Evolutionary conservation across 1,140 invertebrate genomes (phyloP).

Genomic region (Phymastichus coffea): DNA sequence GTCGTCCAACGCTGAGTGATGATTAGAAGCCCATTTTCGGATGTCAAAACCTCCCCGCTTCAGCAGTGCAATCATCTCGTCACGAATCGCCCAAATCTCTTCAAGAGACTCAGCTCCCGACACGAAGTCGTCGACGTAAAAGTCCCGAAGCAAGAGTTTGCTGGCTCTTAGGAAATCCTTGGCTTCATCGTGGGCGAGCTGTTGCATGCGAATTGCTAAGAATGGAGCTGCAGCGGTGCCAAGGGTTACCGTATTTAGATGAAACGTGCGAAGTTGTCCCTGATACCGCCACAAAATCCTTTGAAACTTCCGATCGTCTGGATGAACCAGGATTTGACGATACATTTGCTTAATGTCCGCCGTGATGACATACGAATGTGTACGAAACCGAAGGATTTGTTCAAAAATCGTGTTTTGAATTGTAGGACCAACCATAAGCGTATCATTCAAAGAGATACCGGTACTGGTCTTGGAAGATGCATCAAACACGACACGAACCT

Average conservation of each 20-base stretch:
- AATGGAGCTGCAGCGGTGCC: slow-evolving; percentile 46
- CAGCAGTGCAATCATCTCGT: slow-evolving; percentile 12
- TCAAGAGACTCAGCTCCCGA: slow-evolving; percentile 3
- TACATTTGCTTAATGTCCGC: slow-evolving; percentile 47
- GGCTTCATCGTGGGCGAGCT: slow-evolving; percentile 36
- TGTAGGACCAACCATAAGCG: slow-evolving; percentile 1
- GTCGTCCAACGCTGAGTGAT: neutral
- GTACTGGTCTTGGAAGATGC: neutral
- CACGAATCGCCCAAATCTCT: neutral
- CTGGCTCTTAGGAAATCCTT: slow-evolving; percentile 22
- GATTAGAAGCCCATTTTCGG: too few species aligned
- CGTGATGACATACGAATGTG: too few species aligned
- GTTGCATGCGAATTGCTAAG: slow-evolving; percentile 35
- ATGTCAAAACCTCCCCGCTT: slow-evolving; percentile 10
- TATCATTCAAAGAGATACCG: too few species aligned
- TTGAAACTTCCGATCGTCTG: too few species aligned
- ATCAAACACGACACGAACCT: too few species aligned
- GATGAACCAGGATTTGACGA: slow-evolving; percentile 39
- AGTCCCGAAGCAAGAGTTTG: neutral
- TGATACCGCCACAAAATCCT: too few species aligned
- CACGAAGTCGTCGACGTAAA: slow-evolving; percentile 7
- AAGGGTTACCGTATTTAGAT: slow-evolving; percentile 39
- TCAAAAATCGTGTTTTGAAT: slow-evolving; percentile 5
- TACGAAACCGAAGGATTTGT: too few species aligned
- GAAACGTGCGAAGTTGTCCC: slow-evolving; percentile 24